Conservation (phyloP, 2,888 invertebrate species). For the Pomacea canaliculata region DNA sequence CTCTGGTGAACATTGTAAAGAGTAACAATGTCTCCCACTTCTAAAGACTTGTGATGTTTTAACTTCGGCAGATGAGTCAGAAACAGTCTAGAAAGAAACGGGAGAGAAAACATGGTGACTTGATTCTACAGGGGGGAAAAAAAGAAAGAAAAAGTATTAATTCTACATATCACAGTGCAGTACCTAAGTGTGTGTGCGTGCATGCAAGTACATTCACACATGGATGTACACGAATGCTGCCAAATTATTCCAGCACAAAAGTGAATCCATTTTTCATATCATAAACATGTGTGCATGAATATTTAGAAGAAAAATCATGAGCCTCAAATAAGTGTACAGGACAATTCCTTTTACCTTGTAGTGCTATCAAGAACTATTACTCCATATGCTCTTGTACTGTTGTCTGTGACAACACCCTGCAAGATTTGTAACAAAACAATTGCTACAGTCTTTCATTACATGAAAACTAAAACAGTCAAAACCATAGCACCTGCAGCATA, state of each 20-base stretch:
- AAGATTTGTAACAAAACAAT: neutral
- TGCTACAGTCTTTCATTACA: no score
- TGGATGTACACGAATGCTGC: no score
- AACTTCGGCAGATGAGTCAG: neutral
- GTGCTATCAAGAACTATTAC: neutral
- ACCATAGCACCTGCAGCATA: no score
- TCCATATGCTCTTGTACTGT: neutral
- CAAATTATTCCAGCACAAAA: no score
- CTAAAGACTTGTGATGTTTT: neutral
- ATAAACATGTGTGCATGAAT: no score
- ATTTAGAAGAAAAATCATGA: no score
- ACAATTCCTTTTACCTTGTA: no score
- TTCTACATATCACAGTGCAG: neutral
- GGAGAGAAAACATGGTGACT: neutral
- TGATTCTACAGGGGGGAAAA: neutral
- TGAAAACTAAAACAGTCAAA: no score
- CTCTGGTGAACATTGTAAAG: neutral
- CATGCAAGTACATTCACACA: no score
- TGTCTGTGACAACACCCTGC: neutral
- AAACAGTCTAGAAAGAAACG: neutral
- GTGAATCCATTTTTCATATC: no score
- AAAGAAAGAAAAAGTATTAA: neutral
- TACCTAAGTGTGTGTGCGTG: neutral
- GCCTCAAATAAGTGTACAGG: no score
- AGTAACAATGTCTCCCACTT: neutral